Evolutionary conservation across 2,113 vertebrate genomes (phyloP).

Genomic region (Vidua chalybeata): DNA sequence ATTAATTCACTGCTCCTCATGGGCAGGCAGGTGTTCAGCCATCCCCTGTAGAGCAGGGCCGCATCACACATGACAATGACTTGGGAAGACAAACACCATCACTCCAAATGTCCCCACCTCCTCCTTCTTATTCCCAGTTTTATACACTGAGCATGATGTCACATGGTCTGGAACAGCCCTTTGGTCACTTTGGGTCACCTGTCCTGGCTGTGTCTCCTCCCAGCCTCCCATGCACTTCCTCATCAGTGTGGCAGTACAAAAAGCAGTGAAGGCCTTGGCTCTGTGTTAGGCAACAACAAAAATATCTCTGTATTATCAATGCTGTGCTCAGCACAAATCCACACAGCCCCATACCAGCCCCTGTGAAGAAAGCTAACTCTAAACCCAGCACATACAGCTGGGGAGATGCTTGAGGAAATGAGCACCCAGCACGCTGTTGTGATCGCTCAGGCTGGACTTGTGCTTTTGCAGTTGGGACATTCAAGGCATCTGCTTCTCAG

Average conservation of each 20-base stretch:
- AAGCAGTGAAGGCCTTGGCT: background rate
- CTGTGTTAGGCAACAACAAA: background rate
- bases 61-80: background rate
- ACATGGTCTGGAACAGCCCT: background rate
- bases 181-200: background rate
- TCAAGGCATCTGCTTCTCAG: background rate
- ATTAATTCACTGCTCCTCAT: background rate
- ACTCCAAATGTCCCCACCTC: background rate
- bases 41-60: background rate
- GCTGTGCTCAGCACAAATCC: background rate
- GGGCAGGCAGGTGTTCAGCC: background rate
- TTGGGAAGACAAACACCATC: background rate
- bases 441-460: background rate
- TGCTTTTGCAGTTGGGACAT: background rate
- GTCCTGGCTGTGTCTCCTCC: background rate
- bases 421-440: background rate
- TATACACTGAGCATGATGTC: background rate
- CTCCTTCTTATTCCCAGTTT: background rate
- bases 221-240: background rate
- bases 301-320: background rate
- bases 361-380: background rate
- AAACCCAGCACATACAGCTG: background rate
- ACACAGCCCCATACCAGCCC: background rate
- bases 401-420: background rate
- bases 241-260: accelerated